Percentiles rank a stretch among this genome's conserved stretches.
These are phyloP conservation scores for Eospalax fontanierii DNA, from an alignment of 2,797 vertebrate species.

Conservation along the genomic window DNA sequence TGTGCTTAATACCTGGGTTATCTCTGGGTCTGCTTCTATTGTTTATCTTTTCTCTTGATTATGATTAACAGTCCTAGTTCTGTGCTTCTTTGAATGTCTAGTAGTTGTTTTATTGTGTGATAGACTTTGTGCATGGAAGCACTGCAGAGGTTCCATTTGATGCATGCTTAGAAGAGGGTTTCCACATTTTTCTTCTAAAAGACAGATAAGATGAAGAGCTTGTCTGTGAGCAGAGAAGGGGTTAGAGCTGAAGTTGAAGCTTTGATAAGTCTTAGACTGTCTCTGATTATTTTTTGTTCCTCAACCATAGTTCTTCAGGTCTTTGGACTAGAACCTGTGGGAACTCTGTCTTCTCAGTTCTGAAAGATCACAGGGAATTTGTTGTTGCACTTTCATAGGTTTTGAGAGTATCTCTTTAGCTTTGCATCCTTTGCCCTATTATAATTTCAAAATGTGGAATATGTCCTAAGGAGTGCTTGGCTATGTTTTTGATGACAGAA, in stretches of 20 bases:
- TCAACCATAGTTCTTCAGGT: constrained; percentile 26
- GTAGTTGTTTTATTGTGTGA: background rate
- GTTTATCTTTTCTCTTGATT: constrained; percentile 60
- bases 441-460: constrained; percentile 20
- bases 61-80: constrained; percentile 25
- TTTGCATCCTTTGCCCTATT: background rate
- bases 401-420: constrained; percentile 46
- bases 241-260: background rate
- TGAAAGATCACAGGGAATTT: constrained; percentile 1
- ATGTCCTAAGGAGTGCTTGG: background rate
- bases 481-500: constrained; percentile 18
- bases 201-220: background rate
- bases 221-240: background rate
- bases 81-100: constrained; percentile 1
- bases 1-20: constrained; percentile 4
- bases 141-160: background rate
- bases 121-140: background rate
- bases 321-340: constrained; percentile 3
- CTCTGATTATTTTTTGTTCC: constrained; percentile 3
- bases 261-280: constrained; percentile 18
- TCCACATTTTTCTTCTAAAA: constrained; percentile 1
- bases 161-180: background rate
- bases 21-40: constrained; percentile 33
- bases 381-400: background rate
- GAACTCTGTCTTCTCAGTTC: constrained; percentile 26